Percentiles rank a stretch among this genome's conserved stretches.
phyloP scores from a whole-genome alignment of 2,888 invertebrate genomes.

The Xanthia icteritia region DNA sequence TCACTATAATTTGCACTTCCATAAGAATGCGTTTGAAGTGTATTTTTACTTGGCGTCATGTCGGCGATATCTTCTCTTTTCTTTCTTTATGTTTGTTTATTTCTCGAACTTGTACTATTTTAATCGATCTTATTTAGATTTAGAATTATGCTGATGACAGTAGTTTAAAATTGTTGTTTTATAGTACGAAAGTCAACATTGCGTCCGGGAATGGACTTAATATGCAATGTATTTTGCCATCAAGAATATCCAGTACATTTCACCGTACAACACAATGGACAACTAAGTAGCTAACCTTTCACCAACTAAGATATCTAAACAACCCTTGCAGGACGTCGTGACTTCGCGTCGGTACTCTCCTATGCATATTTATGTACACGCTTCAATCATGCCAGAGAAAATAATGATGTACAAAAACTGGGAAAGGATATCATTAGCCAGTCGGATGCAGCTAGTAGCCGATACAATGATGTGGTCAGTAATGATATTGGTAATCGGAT shows the following conservation, averaged over 20 bases:
- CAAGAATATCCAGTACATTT: slow-evolving; percentile 34
- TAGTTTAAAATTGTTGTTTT: slow-evolving; percentile 1
- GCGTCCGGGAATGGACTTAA: slow-evolving; percentile 6
- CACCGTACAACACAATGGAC: slow-evolving; percentile 35
- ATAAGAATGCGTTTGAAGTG: slow-evolving; percentile 28
- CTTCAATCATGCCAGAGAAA: slow-evolving; percentile 63
- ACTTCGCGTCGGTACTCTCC: slow-evolving; percentile 50
- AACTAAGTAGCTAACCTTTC: slow-evolving; percentile 56
- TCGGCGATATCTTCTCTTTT: not conserved
- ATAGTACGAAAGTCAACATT: not conserved
- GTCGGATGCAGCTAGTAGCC: slow-evolving; percentile 54
- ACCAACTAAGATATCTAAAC: slow-evolving; percentile 50
- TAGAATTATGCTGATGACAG: slow-evolving; percentile 10
- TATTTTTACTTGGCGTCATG: slow-evolving; percentile 27
- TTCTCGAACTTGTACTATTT: slow-evolving; percentile 12
- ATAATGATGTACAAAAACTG: slow-evolving; percentile 66
- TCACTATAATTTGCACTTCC: slow-evolving; percentile 16
- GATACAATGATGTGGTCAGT: slow-evolving; percentile 66
- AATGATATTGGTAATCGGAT: slow-evolving; percentile 73
- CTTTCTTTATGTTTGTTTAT: slow-evolving; percentile 13
- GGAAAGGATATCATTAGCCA: slow-evolving; percentile 68
- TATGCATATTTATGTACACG: slow-evolving; percentile 63
- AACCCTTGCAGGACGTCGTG: slow-evolving; percentile 63
- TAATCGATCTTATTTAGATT: slow-evolving; percentile 28
- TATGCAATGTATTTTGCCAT: slow-evolving; percentile 22